phyloP scores from a whole-genome alignment of 1,140 invertebrate species.

The Glossosoma conforme region DNA sequence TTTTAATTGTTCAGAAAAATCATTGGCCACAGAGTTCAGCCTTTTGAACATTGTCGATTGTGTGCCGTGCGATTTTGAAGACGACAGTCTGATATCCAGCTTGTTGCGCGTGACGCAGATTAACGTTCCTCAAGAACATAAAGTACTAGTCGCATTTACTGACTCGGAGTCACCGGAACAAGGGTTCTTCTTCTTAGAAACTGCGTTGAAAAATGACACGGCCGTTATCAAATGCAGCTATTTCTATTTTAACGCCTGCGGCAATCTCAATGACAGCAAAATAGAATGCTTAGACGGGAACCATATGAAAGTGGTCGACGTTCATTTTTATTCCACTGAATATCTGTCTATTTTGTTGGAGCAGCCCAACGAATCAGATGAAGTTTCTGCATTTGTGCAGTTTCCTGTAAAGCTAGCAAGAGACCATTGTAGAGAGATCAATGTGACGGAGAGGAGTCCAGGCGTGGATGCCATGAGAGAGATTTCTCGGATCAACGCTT shows the following conservation, averaged over 20 bases:
- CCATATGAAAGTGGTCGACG: slow-evolving; percentile 52
- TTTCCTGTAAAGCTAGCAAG: slow-evolving; percentile 52
- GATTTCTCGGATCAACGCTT: slow-evolving; percentile 45
- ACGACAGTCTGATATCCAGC: slow-evolving; percentile 12
- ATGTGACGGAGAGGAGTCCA: slow-evolving; percentile 44
- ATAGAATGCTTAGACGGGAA: slow-evolving; percentile 36
- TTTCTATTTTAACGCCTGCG: slow-evolving; percentile 33
- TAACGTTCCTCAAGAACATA: slow-evolving; percentile 35
- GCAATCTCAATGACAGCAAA: slow-evolving; percentile 36
- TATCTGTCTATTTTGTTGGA: slow-evolving; percentile 70
- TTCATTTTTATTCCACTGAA: slow-evolving; percentile 79
- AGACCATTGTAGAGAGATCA: slow-evolving; percentile 44
- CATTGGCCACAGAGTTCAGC: slow-evolving; percentile 58
- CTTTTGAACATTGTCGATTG: slow-evolving; percentile 48
- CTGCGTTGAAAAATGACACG: slow-evolving; percentile 18
- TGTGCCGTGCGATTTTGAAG: slow-evolving; percentile 36
- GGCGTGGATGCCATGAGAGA: slow-evolving; percentile 49
- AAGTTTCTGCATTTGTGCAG: slow-evolving; percentile 60
- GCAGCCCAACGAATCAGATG: slow-evolving; percentile 49
- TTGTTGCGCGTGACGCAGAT: slow-evolving; percentile 42
- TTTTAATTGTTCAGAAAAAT: slow-evolving; percentile 64
- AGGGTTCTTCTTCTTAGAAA: slow-evolving; percentile 45
- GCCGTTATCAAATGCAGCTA: slow-evolving; percentile 33
- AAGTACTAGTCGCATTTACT: slow-evolving; percentile 41
- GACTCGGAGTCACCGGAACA: slow-evolving; percentile 34